Percentiles rank a stretch among this genome's conserved stretches.
Conservation (phyloP, 1,140 invertebrate species). For the Microplitis demolitor region DNA sequence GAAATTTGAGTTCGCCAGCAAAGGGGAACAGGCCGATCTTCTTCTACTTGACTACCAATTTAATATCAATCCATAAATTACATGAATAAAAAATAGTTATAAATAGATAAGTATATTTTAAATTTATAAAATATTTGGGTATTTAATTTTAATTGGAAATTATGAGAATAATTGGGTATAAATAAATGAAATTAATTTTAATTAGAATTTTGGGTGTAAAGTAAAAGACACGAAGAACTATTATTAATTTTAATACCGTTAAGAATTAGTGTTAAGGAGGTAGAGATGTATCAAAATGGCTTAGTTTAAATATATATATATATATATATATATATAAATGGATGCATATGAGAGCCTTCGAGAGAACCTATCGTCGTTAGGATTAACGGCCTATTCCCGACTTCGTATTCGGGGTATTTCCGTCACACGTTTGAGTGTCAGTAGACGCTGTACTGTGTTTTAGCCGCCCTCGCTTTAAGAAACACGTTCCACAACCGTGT, state of each 20-base stretch:
- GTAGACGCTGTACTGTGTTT: neutral
- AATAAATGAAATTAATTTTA: no score
- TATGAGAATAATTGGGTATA: no score
- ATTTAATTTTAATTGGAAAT: no score
- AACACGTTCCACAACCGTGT: neutral
- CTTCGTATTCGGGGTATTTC: slow-evolving; percentile 1
- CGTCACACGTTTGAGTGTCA: neutral
- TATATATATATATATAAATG: no score
- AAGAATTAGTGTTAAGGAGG: no score
- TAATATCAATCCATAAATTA: neutral
- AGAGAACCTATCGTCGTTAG: slow-evolving; percentile 3
- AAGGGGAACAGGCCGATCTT: slow-evolving; percentile 17
- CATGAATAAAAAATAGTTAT: neutral
- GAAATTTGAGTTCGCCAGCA: slow-evolving; percentile 13
- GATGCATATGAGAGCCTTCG: neutral
- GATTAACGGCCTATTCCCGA: slow-evolving; percentile 11
- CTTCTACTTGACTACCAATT: neutral
- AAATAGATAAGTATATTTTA: no score
- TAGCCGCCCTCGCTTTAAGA: neutral
- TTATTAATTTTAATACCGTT: no score
- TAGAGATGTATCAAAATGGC: no score
- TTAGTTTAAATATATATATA: no score
- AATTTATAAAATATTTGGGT: no score
- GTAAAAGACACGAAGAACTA: no score
- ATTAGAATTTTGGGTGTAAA: no score